Evolutionary conservation across 2,888 invertebrate genomes (phyloP), one percentile per base, ranked within the genome.

Genomic region (Tetranychus truncatus): DNA sequence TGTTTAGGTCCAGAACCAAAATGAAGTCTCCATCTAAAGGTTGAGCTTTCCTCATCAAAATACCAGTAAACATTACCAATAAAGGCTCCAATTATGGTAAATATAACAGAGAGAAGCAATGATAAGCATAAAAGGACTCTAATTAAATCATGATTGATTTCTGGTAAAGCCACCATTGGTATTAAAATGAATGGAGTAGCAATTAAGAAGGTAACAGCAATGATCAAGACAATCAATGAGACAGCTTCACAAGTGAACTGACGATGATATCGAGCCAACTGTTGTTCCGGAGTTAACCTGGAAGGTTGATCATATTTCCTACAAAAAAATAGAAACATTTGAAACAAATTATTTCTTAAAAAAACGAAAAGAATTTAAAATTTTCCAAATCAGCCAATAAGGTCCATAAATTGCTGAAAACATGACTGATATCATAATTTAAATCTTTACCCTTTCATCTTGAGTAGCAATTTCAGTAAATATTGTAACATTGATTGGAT

Each of bases 11-110:
- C 78, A 11, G 71, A 75, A 0, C 78, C 78, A 45, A 77, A 78
- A 45, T 78, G 78, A 11, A 77, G 45, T 11, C 74, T 71, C 6
- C 76, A 77, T 6, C 76, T 66, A 55, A 76, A 67, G 44, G 45
- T 74, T 24, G 77, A 46, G 20, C 72, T 77, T 3, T 73, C 55
- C 6, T 67, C 24, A 44, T 78, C 78, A 66, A 75, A 78, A 74
- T 76, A 74, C 78, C 78, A 78, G 15, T 77, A 77, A 6, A 78
- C 66, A 65, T 78, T 78, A n/a, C 78, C 78, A 0, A 75, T 65
- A 3, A 78, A 46, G 3, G 77, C 76, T 0, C 77, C 77, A 34
- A 78, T 20, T 5, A 75, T 75, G 45, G 77, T 20, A 1, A 77
- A 55, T 6, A 76, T 24, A 20, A 76, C 74, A 1, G 77, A 69